Base-by-base conservation (phyloP, 2,113 vertebrate species). In the Nothocercus julius region DNA sequence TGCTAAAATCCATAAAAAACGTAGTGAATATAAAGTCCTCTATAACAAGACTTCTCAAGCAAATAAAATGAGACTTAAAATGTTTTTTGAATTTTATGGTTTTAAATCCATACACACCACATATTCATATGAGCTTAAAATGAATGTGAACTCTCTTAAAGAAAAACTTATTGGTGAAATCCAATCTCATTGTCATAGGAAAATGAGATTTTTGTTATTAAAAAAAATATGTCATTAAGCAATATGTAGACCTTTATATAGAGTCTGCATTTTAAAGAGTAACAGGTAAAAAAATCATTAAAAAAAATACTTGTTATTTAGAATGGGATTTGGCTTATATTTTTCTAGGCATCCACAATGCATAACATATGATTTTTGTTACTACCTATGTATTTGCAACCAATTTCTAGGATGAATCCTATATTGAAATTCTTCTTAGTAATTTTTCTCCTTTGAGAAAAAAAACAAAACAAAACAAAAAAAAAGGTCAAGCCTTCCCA, bases 1-100 rank as follows among this genome's bases (percentile, higher is more conserved):
- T 84, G 68, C 56, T 90, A 92, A 95, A 95, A 93, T 90, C 79
- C 63, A 95, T 77, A 62, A 79, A 87, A 91, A 80, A 84, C 81
- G 2, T 34, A 84, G 82, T 72, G 44, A 93, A 90, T 87, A 49
- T 24, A 21, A 45, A 45, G 17, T 45, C 53, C 36, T 77, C 49
- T 92, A 51, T 85, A 87, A 61, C 28, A 94, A 44, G 40, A 82
- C 25, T 90, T 97, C 80, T 28, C 38, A 86, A 21, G 21, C 85
- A 82, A 95, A 66, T 83, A 84, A 94, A 97, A 85, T 90, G 18
- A 95, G 45, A 92, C 17, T 75, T 47, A 72, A 3, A 9, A 62
- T 68, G 8, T 9, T 58, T 58, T 54, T 58, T 22, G 38, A 47
- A 32, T 77, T 49, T 76, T 61, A 38, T 54, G 84, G 82, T 89